Evolutionary conservation across 2,797 vertebrate genomes (phyloP), one percentile per base, ranked within the genome.

Genomic region (Coregonus suidteri): DNA sequence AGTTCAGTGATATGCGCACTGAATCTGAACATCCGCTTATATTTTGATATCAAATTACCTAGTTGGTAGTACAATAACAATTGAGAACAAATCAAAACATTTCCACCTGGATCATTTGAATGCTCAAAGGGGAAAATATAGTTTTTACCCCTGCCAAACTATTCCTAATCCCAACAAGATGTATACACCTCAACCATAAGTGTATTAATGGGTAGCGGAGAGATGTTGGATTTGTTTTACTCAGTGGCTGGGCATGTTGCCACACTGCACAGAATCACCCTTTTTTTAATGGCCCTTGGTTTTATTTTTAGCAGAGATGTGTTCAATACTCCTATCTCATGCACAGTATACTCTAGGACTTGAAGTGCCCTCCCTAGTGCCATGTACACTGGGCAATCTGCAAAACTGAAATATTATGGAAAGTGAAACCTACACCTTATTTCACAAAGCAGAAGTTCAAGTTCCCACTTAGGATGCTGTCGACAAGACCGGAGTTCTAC

Each of bases 261-360:
- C 47, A 18, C 13, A 3, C 69, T 18, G 13, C 41, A 71, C 41
- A 52, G 3, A n/a, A 13, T 59, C 11, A 3, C 13, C 34, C 1
- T 18, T 25, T 37, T 37, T 37, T 6, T 6, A 6, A 73, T 62
- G 7, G 0, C 13, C 20, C 51, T 59, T 3, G 3, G 7, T 53
- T 73, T 73, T 62, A 20, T 64, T 64, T 72, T 72, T 72, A 31
- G 51, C 51, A 13, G 37, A 72, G 20, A 25, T 20, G 69, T 47
- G 41, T 47, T 47, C 9, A 47, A 47, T 47, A 47, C 9, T 47
- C 14, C 25, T 13, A 9, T 54, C 1, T 72, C 47, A 2, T 5
- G 4, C 4, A 41, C 3, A 1, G 13, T 53, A 2, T 9, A 9
- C 37, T 41, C 37, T 41, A 41, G 37, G 37, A 25, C 56, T 59